Percentiles rank a stretch among this genome's conserved stretches.
These are phyloP conservation scores for Leucoraja ocellata DNA, from an alignment of 2,797 vertebrate species.

Conservation along the genomic window DNA sequence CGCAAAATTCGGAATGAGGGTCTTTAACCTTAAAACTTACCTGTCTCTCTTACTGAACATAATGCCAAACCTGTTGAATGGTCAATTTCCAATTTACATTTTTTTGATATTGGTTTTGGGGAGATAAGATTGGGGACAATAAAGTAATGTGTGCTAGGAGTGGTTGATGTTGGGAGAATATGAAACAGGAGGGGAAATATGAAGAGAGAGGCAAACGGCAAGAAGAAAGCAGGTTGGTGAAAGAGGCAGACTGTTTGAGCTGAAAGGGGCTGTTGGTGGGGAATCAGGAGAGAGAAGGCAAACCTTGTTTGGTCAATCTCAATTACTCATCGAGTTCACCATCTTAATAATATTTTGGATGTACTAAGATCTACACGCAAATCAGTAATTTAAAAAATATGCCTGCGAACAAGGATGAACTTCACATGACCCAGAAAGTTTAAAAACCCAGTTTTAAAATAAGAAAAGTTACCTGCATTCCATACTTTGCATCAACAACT, in stretches of 20 bases:
- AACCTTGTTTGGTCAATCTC: neutral
- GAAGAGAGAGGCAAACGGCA: no score
- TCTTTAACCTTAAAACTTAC: no score
- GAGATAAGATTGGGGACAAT: neutral
- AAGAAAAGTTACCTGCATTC: slow-evolving; percentile 68
- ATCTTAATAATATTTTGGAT: neutral
- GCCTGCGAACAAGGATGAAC: neutral
- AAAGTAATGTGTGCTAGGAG: no score
- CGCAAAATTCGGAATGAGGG: no score
- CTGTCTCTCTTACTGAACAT: no score
- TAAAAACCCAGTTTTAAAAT: slow-evolving; percentile 11
- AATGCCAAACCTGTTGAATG: no score
- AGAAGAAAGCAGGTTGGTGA: no score
- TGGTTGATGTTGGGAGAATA: no score
- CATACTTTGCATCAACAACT: slow-evolving; percentile 87
- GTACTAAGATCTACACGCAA: neutral
- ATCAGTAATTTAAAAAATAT: neutral
- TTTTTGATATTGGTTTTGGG: neutral
- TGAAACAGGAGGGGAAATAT: no score
- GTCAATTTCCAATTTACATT: no score
- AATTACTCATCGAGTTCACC: neutral
- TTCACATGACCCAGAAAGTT: slow-evolving; percentile 21
- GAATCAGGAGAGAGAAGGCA: neutral
- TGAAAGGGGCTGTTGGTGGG: no score
- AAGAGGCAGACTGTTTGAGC: no score